Conservation (phyloP, 2,888 invertebrate species). For the Chalcosyrphus nemorum region DNA sequence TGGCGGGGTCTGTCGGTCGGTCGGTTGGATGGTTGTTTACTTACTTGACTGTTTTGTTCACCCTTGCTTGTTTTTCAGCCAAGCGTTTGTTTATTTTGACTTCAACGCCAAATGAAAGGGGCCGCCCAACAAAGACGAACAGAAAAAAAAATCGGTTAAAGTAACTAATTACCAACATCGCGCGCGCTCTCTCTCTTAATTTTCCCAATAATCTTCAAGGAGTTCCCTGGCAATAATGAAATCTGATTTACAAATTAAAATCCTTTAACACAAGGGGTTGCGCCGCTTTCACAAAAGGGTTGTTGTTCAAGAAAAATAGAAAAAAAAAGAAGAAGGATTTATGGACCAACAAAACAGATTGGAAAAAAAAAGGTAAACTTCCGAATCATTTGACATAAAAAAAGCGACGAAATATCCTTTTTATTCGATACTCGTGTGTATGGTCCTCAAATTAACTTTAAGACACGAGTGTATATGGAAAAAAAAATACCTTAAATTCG, state of each 20-base stretch:
- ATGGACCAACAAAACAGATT: slow-evolving; percentile 6
- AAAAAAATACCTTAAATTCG: not conserved
- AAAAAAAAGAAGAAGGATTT: not conserved
- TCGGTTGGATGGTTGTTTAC: not conserved
- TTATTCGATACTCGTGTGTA: slow-evolving; percentile 31
- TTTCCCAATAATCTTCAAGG: slow-evolving; percentile 63
- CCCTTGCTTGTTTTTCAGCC: not conserved
- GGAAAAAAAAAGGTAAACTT: slow-evolving; percentile 24
- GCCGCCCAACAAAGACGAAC: no score
- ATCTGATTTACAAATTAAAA: slow-evolving; percentile 64
- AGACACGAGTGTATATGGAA: not conserved
- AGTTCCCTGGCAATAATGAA: slow-evolving; percentile 39
- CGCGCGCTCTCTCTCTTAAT: slow-evolving; percentile 59
- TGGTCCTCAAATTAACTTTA: slow-evolving; percentile 46
- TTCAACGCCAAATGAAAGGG: slow-evolving; percentile 8
- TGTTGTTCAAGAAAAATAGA: not conserved
- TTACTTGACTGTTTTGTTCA: no score
- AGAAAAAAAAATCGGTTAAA: slow-evolving; percentile 19
- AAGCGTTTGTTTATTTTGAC: slow-evolving; percentile 45
- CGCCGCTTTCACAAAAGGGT: slow-evolving; percentile 5
- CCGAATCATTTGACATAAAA: slow-evolving; percentile 21
- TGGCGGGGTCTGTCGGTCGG: not conserved
- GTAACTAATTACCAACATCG: slow-evolving; percentile 66
- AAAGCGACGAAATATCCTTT: not conserved
- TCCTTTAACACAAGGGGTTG: slow-evolving; percentile 9